These are phyloP conservation scores for Baronia brevicornis DNA, from an alignment of 2,888 invertebrate species.

Conservation along the genomic window DNA sequence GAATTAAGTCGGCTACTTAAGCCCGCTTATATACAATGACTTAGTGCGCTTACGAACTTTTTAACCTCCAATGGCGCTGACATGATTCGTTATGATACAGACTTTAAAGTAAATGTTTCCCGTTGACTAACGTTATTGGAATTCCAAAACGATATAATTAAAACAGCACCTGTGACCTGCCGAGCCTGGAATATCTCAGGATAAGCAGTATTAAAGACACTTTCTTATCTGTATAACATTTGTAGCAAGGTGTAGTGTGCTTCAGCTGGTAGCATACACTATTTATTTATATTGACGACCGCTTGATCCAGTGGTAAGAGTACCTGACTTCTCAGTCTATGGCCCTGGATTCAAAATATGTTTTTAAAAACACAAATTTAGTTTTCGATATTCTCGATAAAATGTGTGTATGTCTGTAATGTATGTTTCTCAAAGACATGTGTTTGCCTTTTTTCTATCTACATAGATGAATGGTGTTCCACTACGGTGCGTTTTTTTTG, in stretches of 20 bases:
- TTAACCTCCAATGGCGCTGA: slow-evolving; percentile 7
- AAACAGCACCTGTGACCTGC: slow-evolving; percentile 26
- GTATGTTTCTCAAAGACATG: no score
- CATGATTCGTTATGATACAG: no score
- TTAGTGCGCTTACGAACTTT: slow-evolving; percentile 22
- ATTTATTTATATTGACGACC: slow-evolving; percentile 17
- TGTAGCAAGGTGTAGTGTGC: slow-evolving; percentile 21
- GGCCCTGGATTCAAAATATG: no score
- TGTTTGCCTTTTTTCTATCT: no score
- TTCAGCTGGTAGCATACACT: slow-evolving; percentile 17
- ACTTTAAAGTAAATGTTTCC: no score
- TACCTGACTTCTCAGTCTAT: no score
- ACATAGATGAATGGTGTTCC: no score
- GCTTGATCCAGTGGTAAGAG: no score
- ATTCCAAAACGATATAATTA: slow-evolving; percentile 23
- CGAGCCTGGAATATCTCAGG: slow-evolving; percentile 21
- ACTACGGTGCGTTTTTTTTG: no score
- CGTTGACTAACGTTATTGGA: slow-evolving; percentile 17
- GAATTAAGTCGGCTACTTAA: slow-evolving; percentile 48
- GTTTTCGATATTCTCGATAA: no score
- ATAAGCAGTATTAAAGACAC: slow-evolving; percentile 19
- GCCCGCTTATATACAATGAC: slow-evolving; percentile 38
- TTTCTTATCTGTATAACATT: slow-evolving; percentile 22
- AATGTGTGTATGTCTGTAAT: no score
- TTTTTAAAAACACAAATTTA: no score